These are phyloP conservation scores for Mastomys coucha DNA, from an alignment of 2,113 vertebrate genomes.

Conservation along the genomic window DNA sequence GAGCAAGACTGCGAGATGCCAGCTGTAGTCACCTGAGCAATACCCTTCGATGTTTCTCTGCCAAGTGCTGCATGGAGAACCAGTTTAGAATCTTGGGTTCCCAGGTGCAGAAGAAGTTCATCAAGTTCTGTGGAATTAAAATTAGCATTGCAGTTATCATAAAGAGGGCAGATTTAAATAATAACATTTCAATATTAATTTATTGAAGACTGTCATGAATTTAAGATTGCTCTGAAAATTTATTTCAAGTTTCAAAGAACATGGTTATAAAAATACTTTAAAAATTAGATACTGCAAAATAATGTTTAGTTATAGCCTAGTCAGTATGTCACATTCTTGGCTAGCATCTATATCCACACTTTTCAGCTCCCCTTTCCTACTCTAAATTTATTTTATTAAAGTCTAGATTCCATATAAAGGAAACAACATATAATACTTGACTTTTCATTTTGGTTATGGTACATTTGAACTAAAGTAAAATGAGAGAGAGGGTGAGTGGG, in stretches of 20 bases:
- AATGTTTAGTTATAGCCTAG: background rate
- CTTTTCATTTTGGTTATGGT: background rate
- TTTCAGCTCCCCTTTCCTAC: no score
- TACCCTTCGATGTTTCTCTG: background rate
- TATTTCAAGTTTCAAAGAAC: background rate
- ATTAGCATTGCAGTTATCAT: background rate
- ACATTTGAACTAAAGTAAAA: background rate
- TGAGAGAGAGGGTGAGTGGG: background rate
- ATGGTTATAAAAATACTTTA: background rate
- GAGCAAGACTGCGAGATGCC: background rate
- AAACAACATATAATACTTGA: background rate
- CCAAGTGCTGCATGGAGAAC: background rate
- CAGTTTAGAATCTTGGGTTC: background rate
- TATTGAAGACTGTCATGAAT: background rate
- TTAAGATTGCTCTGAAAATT: background rate
- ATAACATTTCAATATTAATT: background rate
- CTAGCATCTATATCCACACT: background rate
- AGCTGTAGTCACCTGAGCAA: background rate
- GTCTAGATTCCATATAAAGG: background rate
- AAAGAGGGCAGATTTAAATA: background rate
- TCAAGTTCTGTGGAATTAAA: background rate
- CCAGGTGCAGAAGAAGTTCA: background rate
- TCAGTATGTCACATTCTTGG: background rate
- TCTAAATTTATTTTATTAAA: background rate
- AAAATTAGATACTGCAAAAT: background rate